Evolutionary conservation across 2,797 vertebrate species (phyloP).

Genomic region (Chromis chromis): DNA sequence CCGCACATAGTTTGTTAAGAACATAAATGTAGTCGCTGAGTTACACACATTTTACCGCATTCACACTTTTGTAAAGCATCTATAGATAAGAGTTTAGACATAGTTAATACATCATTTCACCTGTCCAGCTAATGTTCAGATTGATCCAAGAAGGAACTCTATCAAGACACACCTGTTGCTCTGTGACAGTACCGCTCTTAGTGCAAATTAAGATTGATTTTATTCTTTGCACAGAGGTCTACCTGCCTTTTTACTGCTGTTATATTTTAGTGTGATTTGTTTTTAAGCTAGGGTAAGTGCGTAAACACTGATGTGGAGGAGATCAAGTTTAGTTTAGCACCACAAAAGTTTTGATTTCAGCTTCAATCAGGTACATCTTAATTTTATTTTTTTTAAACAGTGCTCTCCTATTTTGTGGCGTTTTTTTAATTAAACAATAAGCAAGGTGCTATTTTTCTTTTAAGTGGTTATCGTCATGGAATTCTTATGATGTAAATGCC

Average conservation of each 20-base stretch:
- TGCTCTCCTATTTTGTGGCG: not conserved
- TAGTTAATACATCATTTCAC: not conserved
- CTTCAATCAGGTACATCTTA: not conserved
- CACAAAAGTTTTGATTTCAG: not conserved
- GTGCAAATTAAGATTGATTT: constrained; percentile 9
- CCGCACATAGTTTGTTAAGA: not conserved
- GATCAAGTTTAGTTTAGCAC: constrained; percentile 31
- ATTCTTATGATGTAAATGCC: constrained; percentile 5
- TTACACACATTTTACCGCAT: constrained; percentile 6
- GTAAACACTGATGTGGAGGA: constrained; percentile 13
- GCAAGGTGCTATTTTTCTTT: constrained; percentile 25
- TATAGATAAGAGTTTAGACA: not conserved
- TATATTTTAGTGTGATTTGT: constrained; percentile 33
- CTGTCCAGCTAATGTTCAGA: not conserved
- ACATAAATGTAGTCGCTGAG: not conserved
- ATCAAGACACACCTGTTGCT: not conserved
- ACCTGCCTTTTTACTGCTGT: constrained; percentile 4
- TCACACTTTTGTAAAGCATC: constrained; percentile 6
- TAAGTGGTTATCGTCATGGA: not conserved
- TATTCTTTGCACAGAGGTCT: constrained; percentile 21
- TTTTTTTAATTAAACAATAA: not conserved
- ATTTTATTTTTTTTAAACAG: not conserved
- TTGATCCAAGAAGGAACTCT: not conserved
- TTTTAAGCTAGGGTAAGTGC: constrained; percentile 2
- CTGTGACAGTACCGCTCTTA: not conserved